These are phyloP conservation scores for Pristionchus pacificus DNA, from an alignment of 1,140 invertebrate genomes.

Conservation along the genomic window DNA sequence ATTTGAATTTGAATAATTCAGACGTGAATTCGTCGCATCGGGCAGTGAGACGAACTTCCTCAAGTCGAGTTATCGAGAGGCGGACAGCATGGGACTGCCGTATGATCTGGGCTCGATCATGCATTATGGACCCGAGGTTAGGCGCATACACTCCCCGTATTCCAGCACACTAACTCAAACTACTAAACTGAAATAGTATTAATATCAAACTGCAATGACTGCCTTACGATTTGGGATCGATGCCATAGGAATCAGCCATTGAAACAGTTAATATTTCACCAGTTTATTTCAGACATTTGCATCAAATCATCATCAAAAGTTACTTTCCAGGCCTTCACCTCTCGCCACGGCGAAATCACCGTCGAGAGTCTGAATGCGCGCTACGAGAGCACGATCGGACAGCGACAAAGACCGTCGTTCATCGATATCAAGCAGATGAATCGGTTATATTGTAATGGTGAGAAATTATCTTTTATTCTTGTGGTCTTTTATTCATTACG, in stretches of 20 bases:
- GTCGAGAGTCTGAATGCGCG: conserved; percentile 51
- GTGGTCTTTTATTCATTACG: neutral
- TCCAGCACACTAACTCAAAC: conserved; percentile 1
- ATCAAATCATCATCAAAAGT: no score
- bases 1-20: neutral
- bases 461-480: conserved; percentile 6
- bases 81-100: conserved; percentile 53
- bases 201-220: no score
- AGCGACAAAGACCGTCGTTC: conserved; percentile 51
- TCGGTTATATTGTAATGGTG: conserved; percentile 48
- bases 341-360: conserved; percentile 52
- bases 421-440: conserved; percentile 58
- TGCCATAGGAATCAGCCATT: no score
- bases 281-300: no score
- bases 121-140: conserved; percentile 53
- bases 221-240: no score
- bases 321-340: conserved; percentile 47
- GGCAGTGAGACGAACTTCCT: conserved; percentile 52
- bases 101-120: conserved; percentile 58
- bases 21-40: conserved; percentile 47
- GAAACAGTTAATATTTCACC: no score
- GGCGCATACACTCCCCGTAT: neutral
- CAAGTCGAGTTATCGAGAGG: conserved; percentile 44
- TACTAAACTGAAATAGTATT: no score
- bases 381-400: conserved; percentile 56